phyloP scores from a whole-genome alignment of 2,113 vertebrate genomes.

The Colistium nudipinnis region DNA sequence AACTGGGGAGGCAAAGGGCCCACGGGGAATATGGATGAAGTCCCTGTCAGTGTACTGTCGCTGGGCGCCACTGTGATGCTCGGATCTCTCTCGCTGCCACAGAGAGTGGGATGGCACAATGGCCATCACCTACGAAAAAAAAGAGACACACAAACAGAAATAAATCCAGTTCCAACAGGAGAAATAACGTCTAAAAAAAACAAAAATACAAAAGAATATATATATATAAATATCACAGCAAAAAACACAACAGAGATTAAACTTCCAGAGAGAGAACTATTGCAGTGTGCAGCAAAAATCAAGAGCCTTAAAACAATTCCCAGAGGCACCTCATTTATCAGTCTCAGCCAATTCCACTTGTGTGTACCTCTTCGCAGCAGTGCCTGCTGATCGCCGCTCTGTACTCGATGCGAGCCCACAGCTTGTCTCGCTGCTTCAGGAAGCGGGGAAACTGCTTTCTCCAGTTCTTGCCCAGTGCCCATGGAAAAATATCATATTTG shows the following conservation, averaged over 20 bases:
- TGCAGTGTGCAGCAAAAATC: conserved; percentile 14
- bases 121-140: conserved; percentile 89
- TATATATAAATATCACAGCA: neutral
- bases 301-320: conserved; percentile 5
- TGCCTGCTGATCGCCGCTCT: conserved; percentile 93
- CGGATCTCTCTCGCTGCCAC: conserved; percentile 90
- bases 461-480: conserved; percentile 95
- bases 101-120: conserved; percentile 90
- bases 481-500: conserved; percentile 97
- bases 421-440: conserved; percentile 88
- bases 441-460: conserved; percentile 89
- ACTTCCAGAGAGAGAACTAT: conserved; percentile 15
- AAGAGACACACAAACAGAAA: neutral
- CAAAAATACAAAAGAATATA: too few species aligned
- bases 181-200: neutral
- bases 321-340: conserved; percentile 15
- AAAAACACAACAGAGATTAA: neutral
- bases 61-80: conserved; percentile 89
- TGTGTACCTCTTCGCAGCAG: conserved; percentile 93
- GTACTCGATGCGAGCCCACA: conserved; percentile 93
- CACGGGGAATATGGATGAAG: conserved; percentile 77
- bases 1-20: conserved; percentile 83
- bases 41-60: conserved; percentile 78
- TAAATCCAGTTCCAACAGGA: neutral
- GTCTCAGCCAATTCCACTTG: neutral